Base-by-base conservation (phyloP, 2,888 invertebrate species). In the Nomada flava region DNA sequence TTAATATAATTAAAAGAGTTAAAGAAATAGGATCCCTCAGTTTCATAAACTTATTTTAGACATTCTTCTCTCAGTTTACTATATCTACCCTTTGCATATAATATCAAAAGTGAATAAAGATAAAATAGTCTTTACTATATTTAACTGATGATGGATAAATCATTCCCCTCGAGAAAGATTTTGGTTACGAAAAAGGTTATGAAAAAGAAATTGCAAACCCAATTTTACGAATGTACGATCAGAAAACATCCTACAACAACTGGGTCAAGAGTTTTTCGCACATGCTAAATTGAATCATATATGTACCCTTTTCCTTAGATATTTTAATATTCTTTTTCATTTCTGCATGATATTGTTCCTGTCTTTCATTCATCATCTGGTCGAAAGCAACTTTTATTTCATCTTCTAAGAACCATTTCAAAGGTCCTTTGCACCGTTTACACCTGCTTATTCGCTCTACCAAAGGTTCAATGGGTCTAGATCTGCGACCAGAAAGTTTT, bases 331-430 rank as follows among this genome's bases (percentile, higher is more conserved):
- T 85, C 53, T 77, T 67, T 26, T 78, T 63, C 10, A 63, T 42
- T n/a, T 86, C 85, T 15, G 36, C 42, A 5, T 87, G 76, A 44
- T 88, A 81, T 36, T 84, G 79, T 3, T 81, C 80, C n/a, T 64
- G 85, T 50, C 65, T 88, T 15, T 80, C 69, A 0, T 59, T 79
- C 10, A 87, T 85, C 26, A 91, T 36, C 1, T 83, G 70, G 4
- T 90, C 85, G 9, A 86, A 86, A 36, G 91, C 91, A 2, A 85
- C 60, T 10, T 84, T 81, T 47, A 92, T 87, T 80, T 92, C 92
- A 18, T 92, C 92, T 72, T 92, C 92, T 26, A 92, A 29, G 59
- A 90, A 91, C 90, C 89, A 91, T 29, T 69, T 82, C 18, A 92
- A 62, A 1, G 91, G 90, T 13, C 91, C 89, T 26, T 86, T 88